These are phyloP conservation scores for Myotis myotis DNA, from an alignment of 2,797 vertebrate genomes.

Conservation along the genomic window DNA sequence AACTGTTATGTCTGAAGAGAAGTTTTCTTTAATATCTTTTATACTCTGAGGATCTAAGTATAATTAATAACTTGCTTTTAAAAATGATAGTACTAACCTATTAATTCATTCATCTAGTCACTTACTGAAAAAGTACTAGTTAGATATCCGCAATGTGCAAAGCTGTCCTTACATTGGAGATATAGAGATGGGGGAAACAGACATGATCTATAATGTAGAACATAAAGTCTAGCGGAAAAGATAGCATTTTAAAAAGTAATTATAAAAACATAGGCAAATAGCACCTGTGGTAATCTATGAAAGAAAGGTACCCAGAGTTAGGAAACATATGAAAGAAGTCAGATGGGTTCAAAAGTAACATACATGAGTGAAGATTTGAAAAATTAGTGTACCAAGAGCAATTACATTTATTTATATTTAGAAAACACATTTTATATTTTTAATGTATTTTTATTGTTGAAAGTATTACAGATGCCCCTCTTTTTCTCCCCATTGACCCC, in stretches of 20 bases:
- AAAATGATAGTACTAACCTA: slow-evolving; percentile 15
- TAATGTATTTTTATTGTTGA: no score
- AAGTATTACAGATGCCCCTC: no score
- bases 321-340: background rate
- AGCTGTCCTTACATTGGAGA: background rate
- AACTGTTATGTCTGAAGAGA: background rate
- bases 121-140: background rate
- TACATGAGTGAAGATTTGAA: background rate
- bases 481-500: no score
- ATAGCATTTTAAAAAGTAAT: background rate
- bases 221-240: background rate
- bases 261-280: background rate
- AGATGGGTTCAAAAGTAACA: background rate
- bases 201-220: background rate
- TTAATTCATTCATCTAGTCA: background rate
- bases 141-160: background rate
- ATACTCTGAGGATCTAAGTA: slow-evolving; percentile 11
- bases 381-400: background rate
- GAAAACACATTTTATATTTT: background rate
- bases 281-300: background rate
- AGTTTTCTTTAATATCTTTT: slow-evolving; percentile 13
- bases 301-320: background rate
- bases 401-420: background rate
- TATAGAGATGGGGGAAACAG: background rate
- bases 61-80: slow-evolving; percentile 60